Conservation (phyloP, 2,888 invertebrate genomes). For the Biston betularia region DNA sequence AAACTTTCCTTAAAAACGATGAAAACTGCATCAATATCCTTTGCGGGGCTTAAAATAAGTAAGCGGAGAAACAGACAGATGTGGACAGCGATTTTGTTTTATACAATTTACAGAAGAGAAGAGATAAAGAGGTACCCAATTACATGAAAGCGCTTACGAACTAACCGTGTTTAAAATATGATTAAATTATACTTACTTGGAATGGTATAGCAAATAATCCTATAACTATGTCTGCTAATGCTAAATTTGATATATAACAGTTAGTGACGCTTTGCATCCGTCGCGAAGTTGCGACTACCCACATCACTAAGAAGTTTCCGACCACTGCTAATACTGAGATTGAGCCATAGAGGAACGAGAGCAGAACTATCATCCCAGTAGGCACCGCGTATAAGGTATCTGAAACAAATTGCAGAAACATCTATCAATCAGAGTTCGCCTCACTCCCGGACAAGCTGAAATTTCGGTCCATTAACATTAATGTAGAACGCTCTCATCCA, state of each 20-base stretch:
- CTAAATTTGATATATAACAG: slow-evolving; percentile 94
- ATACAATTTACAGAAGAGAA: too few species aligned
- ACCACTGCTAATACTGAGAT: slow-evolving; percentile 93
- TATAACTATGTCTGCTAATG: slow-evolving; percentile 94
- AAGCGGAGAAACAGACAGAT: too few species aligned
- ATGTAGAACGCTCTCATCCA: slow-evolving; percentile 17
- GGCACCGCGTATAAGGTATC: slow-evolving; percentile 91
- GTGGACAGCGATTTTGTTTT: too few species aligned
- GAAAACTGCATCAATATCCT: too few species aligned
- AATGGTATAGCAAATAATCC: slow-evolving; percentile 95
- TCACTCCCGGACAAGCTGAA: not conserved
- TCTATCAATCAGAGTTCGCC: slow-evolving; percentile 1
- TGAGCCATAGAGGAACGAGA: slow-evolving; percentile 92
- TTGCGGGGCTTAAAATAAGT: too few species aligned
- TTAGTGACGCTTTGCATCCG: slow-evolving; percentile 94
- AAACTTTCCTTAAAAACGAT: too few species aligned
- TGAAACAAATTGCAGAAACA: slow-evolving; percentile 64
- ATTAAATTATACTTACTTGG: slow-evolving; percentile 69
- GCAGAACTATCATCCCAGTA: slow-evolving; percentile 89
- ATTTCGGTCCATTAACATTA: slow-evolving; percentile 26
- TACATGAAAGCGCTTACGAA: too few species aligned
- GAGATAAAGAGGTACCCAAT: too few species aligned
- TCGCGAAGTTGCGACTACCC: slow-evolving; percentile 92
- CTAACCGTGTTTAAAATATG: not conserved
- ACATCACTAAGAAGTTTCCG: slow-evolving; percentile 94